Base-by-base conservation (phyloP, 2,888 invertebrate genomes). In the Ophion costatus region DNA sequence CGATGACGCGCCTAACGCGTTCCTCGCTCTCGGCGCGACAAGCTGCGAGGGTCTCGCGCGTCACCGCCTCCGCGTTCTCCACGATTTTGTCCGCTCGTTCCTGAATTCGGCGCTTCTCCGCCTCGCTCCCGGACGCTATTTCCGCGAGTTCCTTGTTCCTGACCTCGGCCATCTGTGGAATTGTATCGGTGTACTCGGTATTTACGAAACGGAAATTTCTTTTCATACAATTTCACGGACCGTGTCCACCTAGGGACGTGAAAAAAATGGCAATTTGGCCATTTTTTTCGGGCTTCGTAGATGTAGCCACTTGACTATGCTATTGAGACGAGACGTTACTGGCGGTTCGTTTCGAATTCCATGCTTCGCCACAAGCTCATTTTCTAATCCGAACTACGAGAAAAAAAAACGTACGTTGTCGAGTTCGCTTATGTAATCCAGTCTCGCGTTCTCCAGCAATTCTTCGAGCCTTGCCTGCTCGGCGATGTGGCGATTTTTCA, bases 1-100 rank as follows among this genome's bases (percentile, higher is more conserved):
- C 86, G 45, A 93, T 91, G 17, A 89, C 88, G 75, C 90, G 89
- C 82, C 90, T 92, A 4, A 93, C 89, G 63, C 90, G 89, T 86
- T 91, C 92, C 61, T 92, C 91, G 70, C 90, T 90, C 84, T 92
- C 91, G 10, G 87, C 88, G n/a, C 90, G 90, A 85, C 91, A 92
- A n/a, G 91, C 91, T 42, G 90, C 90, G 22, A 92, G 86, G 51
- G 90, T 90, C 80, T 92, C 91, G 56, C 91, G 87, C 2, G 91
- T 91, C 38, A 91, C 91, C 33, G 91, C 89, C 79, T 92, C 91
- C 0, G 92, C 90, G 83, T 91, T 91, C 83, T 91, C 89, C 4
- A 92, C 89, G 80, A 91, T 89, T 85, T 90, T 90, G 64, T 91
- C 89, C 1, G 90, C 87, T 22, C 89, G 89, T n/a, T 91, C 89